Percentiles rank a stretch among this genome's conserved stretches.
Conservation (phyloP, 2,797 vertebrate genomes). For the Alfaro cultratus region DNA sequence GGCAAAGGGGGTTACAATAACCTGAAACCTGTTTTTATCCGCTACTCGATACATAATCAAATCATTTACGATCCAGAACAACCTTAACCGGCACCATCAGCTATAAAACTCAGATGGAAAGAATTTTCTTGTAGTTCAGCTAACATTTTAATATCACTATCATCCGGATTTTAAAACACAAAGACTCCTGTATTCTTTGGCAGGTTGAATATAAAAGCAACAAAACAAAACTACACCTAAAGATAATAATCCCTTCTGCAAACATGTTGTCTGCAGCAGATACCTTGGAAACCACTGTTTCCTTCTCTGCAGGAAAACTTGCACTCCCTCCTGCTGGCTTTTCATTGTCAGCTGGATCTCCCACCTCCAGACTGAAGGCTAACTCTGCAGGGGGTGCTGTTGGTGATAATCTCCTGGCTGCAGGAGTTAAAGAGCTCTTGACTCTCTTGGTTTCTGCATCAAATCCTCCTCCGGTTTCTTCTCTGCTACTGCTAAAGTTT, state of each 20-base stretch:
- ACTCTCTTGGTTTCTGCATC: slow-evolving; percentile 31
- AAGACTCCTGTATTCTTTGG: not conserved
- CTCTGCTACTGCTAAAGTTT: slow-evolving; percentile 50
- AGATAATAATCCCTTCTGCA: slow-evolving; percentile 52
- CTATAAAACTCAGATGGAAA: not conserved
- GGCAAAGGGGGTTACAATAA: too few species aligned
- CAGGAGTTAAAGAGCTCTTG: slow-evolving; percentile 27
- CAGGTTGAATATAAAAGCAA: not conserved
- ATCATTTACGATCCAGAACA: not conserved
- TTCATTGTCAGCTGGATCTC: slow-evolving; percentile 35
- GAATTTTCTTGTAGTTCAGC: not conserved
- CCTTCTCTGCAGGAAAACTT: slow-evolving; percentile 14
- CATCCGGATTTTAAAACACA: not conserved
- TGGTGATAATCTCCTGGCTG: slow-evolving; percentile 16
- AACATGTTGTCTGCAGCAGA: slow-evolving; percentile 58
- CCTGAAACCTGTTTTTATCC: not conserved
- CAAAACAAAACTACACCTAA: slow-evolving; percentile 5
- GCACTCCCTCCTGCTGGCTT: slow-evolving; percentile 45
- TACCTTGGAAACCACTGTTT: slow-evolving; percentile 17
- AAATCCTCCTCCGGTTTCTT: slow-evolving; percentile 61
- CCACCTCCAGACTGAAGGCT: slow-evolving; percentile 28
- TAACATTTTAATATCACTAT: not conserved
- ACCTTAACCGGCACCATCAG: not conserved
- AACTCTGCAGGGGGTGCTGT: slow-evolving; percentile 25
- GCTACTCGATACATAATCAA: not conserved